Percentiles rank a stretch among this genome's conserved stretches.
Evolutionary conservation across 2,113 vertebrate species (phyloP).

Genomic region (Macquaria australasica): DNA sequence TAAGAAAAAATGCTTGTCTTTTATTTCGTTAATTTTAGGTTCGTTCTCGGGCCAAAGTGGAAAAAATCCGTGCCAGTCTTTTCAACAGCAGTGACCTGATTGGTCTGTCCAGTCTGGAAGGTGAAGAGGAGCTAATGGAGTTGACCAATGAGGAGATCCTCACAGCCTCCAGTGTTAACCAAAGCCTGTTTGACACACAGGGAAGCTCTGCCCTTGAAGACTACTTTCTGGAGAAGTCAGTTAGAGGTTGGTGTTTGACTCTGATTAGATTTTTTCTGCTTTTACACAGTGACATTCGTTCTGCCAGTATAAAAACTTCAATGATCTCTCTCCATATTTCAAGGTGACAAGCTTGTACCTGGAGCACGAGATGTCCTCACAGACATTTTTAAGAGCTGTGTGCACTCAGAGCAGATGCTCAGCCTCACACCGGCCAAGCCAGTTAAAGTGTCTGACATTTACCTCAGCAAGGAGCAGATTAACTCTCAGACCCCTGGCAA

Average conservation of each 20-base stretch:
- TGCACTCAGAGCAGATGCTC: slow-evolving; percentile 94
- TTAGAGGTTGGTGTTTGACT: slow-evolving; percentile 87
- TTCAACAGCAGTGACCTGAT: slow-evolving; percentile 99
- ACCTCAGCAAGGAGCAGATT: slow-evolving; percentile 98
- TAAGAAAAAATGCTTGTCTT: not conserved
- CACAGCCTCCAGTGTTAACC: slow-evolving; percentile 96
- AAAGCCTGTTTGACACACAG: slow-evolving; percentile 98
- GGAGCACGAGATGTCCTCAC: slow-evolving; percentile 93
- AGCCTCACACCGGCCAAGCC: slow-evolving; percentile 94
- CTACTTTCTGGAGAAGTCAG: slow-evolving; percentile 95
- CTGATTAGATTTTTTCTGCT: not conserved
- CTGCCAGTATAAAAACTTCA: not conserved
- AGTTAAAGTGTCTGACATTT: slow-evolving; percentile 95
- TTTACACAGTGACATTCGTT: not conserved
- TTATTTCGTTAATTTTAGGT: slow-evolving; percentile 82
- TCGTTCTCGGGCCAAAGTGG: slow-evolving; percentile 95
- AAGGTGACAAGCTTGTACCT: slow-evolving; percentile 94
- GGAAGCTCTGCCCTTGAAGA: slow-evolving; percentile 96
- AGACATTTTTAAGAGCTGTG: slow-evolving; percentile 97
- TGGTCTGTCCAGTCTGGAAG: slow-evolving; percentile 95
- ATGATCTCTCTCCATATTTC: slow-evolving; percentile 4
- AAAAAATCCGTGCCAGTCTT: slow-evolving; percentile 97
- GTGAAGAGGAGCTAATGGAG: slow-evolving; percentile 97
- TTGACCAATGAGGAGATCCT: slow-evolving; percentile 98
- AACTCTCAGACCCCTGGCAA: slow-evolving; percentile 96